These are phyloP conservation scores for Zingel zingel DNA, from an alignment of 2,113 vertebrate genomes.

Conservation along the genomic window DNA sequence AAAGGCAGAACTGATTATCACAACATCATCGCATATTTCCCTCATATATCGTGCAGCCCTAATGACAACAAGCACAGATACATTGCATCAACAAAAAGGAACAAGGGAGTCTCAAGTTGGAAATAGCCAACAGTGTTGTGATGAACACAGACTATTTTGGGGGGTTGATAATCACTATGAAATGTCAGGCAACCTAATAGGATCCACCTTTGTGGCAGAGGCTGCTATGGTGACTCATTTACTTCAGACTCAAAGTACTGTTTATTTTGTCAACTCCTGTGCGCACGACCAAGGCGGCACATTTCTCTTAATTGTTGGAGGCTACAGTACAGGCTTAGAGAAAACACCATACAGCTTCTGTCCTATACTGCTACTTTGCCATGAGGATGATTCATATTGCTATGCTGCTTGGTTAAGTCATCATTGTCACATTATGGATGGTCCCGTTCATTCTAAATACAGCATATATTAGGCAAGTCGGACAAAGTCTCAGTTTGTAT, in stretches of 20 bases:
- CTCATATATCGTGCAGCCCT: too few relatives aligned
- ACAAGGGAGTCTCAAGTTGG: too few relatives aligned
- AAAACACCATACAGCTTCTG: not conserved
- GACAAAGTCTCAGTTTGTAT: not conserved
- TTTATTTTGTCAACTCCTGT: not conserved
- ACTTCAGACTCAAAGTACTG: not conserved
- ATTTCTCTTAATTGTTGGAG: not conserved
- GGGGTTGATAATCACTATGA: not conserved
- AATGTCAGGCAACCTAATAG: not conserved
- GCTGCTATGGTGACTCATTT: not conserved
- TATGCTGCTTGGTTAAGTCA: constrained; percentile 31
- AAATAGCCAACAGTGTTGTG: not conserved
- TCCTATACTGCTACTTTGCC: not conserved
- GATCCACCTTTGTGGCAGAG: not conserved
- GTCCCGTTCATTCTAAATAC: not conserved
- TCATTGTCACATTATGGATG: not conserved
- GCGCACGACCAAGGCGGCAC: not conserved
- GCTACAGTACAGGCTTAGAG: not conserved
- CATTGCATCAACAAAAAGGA: not conserved
- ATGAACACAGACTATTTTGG: not conserved
- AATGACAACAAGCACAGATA: too few relatives aligned
- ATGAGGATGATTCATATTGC: constrained; percentile 35
- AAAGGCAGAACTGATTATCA: too few relatives aligned
- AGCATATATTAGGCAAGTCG: not conserved
- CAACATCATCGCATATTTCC: too few relatives aligned